phyloP scores from a whole-genome alignment of 2,797 vertebrate species.

The Oryzias sinensis region DNA sequence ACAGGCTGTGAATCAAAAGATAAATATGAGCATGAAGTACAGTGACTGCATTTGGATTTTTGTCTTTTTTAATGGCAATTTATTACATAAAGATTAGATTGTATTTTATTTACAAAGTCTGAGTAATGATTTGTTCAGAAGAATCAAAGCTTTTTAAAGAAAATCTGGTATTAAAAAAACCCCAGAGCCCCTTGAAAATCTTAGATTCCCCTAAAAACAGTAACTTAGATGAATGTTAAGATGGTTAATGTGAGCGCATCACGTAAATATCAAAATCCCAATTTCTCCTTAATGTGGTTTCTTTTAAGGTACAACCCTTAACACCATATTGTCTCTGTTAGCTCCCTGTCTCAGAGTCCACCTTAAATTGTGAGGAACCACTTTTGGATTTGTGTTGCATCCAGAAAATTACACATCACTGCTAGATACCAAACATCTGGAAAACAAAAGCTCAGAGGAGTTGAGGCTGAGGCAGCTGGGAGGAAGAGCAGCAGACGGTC shows the following conservation, averaged over 20 bases:
- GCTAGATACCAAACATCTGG: slow-evolving; percentile 88
- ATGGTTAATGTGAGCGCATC: slow-evolving; percentile 25
- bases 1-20: no score
- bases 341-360: slow-evolving; percentile 66
- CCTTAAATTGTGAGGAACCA: slow-evolving; percentile 82
- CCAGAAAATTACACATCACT: slow-evolving; percentile 82
- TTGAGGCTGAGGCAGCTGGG: slow-evolving; percentile 77
- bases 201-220: slow-evolving; percentile 6
- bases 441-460: slow-evolving; percentile 74
- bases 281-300: slow-evolving; percentile 17
- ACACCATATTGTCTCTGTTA: slow-evolving; percentile 10
- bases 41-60: no score
- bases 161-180: neutral
- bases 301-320: slow-evolving; percentile 61
- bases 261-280: slow-evolving; percentile 42
- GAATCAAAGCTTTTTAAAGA: neutral
- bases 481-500: slow-evolving; percentile 55
- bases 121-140: no score
- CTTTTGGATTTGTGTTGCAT: slow-evolving; percentile 62
- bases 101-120: no score
- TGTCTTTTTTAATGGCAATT: no score
- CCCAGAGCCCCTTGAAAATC: neutral
- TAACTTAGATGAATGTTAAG: slow-evolving; percentile 3
- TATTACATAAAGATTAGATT: no score
- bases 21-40: no score